These are phyloP conservation scores for Cercocebus atys DNA, from an alignment of 2,113 vertebrate genomes.

Conservation along the genomic window DNA sequence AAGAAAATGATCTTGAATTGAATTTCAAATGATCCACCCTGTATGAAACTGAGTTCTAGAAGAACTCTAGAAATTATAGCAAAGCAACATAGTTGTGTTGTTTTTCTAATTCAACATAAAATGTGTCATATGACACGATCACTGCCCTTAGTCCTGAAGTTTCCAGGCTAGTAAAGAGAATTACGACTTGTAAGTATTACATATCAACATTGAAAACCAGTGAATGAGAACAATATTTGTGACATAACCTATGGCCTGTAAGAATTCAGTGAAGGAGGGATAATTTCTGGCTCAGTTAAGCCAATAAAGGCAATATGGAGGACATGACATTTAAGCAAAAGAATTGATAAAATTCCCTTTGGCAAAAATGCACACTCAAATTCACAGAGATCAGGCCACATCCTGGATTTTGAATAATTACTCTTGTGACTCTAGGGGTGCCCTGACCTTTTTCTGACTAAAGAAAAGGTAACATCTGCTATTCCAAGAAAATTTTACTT, in stretches of 20 bases:
- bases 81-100: not conserved
- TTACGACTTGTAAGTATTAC: not conserved
- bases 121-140: not conserved
- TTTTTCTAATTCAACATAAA: not conserved
- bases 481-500: not conserved
- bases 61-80: not conserved
- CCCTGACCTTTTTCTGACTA: not conserved
- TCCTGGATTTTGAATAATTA: not conserved
- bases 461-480: not conserved
- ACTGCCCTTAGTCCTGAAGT: not conserved
- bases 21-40: not conserved
- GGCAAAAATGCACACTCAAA: not conserved
- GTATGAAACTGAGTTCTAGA: not conserved
- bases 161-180: not conserved
- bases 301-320: not conserved
- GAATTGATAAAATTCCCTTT: not conserved
- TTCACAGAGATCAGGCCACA: not conserved
- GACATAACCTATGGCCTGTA: not conserved
- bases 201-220: not conserved
- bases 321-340: not conserved
- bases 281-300: not conserved
- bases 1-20: not conserved
- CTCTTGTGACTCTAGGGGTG: not conserved
- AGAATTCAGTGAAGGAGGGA: not conserved
- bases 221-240: not conserved